Base-by-base conservation (phyloP, 1,140 invertebrate species). In the Manduca sexta region DNA sequence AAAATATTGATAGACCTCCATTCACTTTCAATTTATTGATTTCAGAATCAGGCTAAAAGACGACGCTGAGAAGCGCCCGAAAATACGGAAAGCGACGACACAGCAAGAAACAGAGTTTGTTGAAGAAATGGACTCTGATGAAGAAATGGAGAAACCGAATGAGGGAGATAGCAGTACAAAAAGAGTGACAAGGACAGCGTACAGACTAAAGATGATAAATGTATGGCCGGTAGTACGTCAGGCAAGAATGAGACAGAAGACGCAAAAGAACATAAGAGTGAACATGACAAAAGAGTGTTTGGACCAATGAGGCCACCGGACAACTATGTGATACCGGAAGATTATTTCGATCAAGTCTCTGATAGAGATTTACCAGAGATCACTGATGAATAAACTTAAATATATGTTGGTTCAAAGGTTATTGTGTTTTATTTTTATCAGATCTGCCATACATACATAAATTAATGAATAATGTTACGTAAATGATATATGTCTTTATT, bases 61-160 rank as follows among this genome's bases (percentile, higher is more conserved):
- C 37, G 72, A 78, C 38, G 40, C 41, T 30, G 61, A 69, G 15
- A 80, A 74, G 45, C 55, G 53, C 18, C 58, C 64, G 7, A 75
- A 74, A 69, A 44, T 64, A 15, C 64, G 41, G 48, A 49, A 56
- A 59, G 49, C 60, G 12, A 31, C 45, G 2, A 77, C 71, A 49
- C 42, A 64, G 45, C 68, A 74, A 43, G 72, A 80, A 38, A 45
- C 33, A 6, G 82, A 80, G 56, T 86, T 87, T 46, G 72, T 76
- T 3, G 85, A 84, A 71, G 85, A 87, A 72, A 56, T 86, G 51
- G 85, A 87, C 35, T 86, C 84, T 0, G 84, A 87, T 47, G 83
- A 87, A 48, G 83, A 79, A 29, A 12, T 10, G 48, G 17, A 50
- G 45, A 34, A 52, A 50, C 29, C 16, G 10, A 45, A 18, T 34